Base-by-base conservation (phyloP, 2,888 invertebrate genomes). In the Tridacna gigas region DNA sequence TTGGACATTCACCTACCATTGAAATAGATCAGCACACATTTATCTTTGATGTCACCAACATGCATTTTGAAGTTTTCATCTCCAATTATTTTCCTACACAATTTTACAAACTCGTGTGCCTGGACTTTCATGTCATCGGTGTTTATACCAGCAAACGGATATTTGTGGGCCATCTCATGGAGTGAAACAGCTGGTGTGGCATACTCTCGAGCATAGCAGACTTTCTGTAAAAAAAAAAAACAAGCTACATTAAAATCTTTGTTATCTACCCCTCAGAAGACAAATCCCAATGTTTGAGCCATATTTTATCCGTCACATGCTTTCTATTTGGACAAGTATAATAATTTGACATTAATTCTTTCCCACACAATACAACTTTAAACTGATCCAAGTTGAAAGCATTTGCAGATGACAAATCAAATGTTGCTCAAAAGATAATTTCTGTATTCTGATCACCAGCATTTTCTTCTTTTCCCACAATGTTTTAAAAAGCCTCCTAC, bases 1-100 rank as follows among this genome's bases (percentile, higher is more conserved):
- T n/a, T 22, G 13, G 25, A n/a, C 22, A 74, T 56, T n/a, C 0
- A 80, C 86, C 63, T 75, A 89, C 89, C 88, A 86, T 89, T 84
- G 73, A 81, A 88, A 51, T 77, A 84, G 0, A 89, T 77, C n/a
- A 89, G 60, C 26, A 76, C 79, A 69, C 84, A 80, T 75, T 73
- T 83, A 15, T 84, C 81, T 13, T 66, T 69, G 18, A 84, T 60
- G 47, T 86, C 65, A 13, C 82, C 82, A 47, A 82, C 67, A 45
- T 86, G 74, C 9, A 45, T 51, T 48, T 82, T 83, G 66, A 83
- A 86, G 26, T 69, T 61, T 7, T 76, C 69, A 26, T 74, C 78
- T n/a, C 66, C 18, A 25, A 82, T 80, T 0, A 81, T 79, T 45
- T 48, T 60, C 45, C 75, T 65, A 2, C 71, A 56, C 20, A 81